Evolutionary conservation across 2,797 vertebrate genomes (phyloP).

Genomic region (Danionella dracula): DNA sequence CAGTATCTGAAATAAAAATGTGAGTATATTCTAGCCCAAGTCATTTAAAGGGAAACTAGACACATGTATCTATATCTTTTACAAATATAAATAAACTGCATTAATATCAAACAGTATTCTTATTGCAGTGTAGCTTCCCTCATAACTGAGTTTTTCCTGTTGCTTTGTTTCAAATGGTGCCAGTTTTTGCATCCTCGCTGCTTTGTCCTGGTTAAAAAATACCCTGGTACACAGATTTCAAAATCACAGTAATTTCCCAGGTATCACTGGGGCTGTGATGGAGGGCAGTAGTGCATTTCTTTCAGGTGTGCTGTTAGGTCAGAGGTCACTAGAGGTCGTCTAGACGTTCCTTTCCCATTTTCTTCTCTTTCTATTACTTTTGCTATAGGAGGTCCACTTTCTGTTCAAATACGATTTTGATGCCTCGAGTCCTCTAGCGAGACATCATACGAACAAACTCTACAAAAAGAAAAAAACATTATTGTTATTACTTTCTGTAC

Average conservation of each 20-base stretch:
- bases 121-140: constrained; percentile 20
- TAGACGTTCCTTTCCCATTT: constrained; percentile 23
- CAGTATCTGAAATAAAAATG: constrained; percentile 31
- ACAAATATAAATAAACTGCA: constrained; percentile 17
- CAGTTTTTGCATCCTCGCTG: too few species aligned
- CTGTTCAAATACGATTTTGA: not conserved
- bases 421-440: constrained; percentile 68
- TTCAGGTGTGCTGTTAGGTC: constrained; percentile 52
- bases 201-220: too few species aligned
- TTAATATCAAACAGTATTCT: constrained; percentile 11
- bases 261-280: not conserved
- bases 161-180: too few species aligned
- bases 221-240: too few species aligned
- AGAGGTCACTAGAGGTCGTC: constrained; percentile 45
- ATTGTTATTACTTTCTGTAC: not conserved
- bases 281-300: constrained; percentile 55
- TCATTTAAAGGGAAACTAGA: constrained; percentile 25
- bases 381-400: not conserved
- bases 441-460: constrained; percentile 99
- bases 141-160: too few species aligned
- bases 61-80: not conserved
- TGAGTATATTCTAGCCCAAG: constrained; percentile 11
- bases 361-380: constrained; percentile 4
- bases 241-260: constrained; percentile 9
- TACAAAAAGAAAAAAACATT: constrained; percentile 48